phyloP scores from a whole-genome alignment of 2,113 vertebrate species.

The Indri indri region DNA sequence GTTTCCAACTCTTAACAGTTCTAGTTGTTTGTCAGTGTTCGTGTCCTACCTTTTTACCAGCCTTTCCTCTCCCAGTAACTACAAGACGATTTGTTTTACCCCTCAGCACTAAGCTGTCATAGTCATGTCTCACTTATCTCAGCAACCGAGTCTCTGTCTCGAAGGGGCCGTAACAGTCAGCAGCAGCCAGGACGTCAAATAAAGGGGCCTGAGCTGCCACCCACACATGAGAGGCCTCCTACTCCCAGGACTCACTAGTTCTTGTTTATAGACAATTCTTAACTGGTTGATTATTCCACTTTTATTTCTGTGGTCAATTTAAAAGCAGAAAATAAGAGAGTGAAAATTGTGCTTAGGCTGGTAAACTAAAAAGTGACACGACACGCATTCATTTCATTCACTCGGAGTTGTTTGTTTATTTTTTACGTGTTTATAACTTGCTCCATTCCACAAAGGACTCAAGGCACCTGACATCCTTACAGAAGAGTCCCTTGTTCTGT shows the following conservation, averaged over 20 bases:
- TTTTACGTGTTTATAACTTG: not conserved
- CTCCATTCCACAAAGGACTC: not conserved
- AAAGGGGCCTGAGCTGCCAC: not conserved
- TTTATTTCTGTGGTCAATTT: not conserved
- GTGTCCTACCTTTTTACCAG: not conserved
- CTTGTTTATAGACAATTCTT: not conserved
- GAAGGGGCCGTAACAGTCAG: not conserved
- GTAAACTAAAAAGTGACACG: not conserved
- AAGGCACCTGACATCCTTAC: not conserved
- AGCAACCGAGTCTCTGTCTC: not conserved
- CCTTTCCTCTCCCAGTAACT: not conserved
- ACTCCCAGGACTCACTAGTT: not conserved
- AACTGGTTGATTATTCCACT: not conserved
- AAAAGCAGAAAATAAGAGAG: not conserved
- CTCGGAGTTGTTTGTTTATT: not conserved
- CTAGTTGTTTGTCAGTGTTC: not conserved
- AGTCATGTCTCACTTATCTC: not conserved
- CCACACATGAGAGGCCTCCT: too few relatives aligned
- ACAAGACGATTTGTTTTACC: not conserved
- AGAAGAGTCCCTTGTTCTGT: not conserved
- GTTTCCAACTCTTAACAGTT: not conserved
- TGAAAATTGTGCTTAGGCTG: not conserved
- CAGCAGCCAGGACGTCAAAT: not conserved
- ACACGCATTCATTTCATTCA: not conserved
- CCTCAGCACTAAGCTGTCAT: not conserved